A percentile compares a stretch with the other conserved stretches of the same genome.
Evolutionary conservation across 2,113 vertebrate species (phyloP).

Genomic region (Amia ocellicauda): DNA sequence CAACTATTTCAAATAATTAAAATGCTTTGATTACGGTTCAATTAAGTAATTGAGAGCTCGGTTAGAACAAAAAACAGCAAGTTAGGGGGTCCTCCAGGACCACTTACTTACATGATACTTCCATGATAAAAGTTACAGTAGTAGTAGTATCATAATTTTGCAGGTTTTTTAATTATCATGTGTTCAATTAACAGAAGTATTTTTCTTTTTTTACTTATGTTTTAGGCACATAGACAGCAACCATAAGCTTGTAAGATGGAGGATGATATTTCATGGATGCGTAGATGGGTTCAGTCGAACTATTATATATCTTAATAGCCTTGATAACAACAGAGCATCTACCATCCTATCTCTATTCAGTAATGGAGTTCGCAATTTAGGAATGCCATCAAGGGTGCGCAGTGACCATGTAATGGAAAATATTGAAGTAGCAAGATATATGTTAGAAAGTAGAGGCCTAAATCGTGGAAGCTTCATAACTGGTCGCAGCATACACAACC

Average conservation of each 20-base stretch:
- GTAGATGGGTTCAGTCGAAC: slow-evolving; percentile 22
- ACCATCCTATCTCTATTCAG: slow-evolving; percentile 7
- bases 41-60: no score
- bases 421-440: slow-evolving; percentile 4
- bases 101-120: no score
- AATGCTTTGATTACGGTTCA: no score
- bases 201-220: no score
- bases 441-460: slow-evolving; percentile 20
- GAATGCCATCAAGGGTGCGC: slow-evolving; percentile 1
- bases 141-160: no score
- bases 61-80: no score
- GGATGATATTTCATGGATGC: slow-evolving; percentile 23
- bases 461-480: slow-evolving; percentile 17
- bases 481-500: slow-evolving; percentile 21
- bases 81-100: no score
- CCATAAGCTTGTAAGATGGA: slow-evolving; percentile 21
- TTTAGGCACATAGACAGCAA: slow-evolving; percentile 20
- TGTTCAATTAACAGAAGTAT: no score
- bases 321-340: slow-evolving; percentile 15
- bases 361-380: not conserved
- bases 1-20: no score
- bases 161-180: no score
- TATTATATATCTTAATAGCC: slow-evolving; percentile 23
- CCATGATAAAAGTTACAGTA: no score
- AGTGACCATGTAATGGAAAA: slow-evolving; percentile 16